Evolutionary conservation across 2,888 invertebrate genomes (phyloP).

Genomic region (Microctonus hyperodae): DNA sequence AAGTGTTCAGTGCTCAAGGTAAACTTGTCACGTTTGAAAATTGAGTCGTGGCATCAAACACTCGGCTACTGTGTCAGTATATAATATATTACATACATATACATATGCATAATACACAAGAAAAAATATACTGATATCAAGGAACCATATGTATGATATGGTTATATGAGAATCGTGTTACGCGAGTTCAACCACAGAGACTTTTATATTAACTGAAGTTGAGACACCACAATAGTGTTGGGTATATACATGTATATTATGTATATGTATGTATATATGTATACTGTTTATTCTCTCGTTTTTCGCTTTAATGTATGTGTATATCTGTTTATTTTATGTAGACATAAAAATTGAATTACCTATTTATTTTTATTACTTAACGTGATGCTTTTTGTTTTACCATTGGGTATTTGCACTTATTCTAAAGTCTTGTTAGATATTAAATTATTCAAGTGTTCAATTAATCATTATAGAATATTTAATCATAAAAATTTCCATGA

Average conservation of each 20-base stretch:
- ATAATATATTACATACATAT: neutral
- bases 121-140: neutral
- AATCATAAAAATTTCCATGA: too few relatives aligned
- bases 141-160: neutral
- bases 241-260: too few relatives aligned
- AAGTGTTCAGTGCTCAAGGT: slow-evolving; percentile 33
- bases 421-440: too few relatives aligned
- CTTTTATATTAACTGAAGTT: neutral
- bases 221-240: neutral
- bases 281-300: neutral
- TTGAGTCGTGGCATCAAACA: slow-evolving; percentile 28
- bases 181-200: slow-evolving; percentile 7
- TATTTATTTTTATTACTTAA: neutral
- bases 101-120: neutral
- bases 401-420: too few relatives aligned
- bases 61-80: neutral
- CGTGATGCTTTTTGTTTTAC: too few relatives aligned
- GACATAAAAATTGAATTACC: neutral
- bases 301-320: neutral
- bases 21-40: slow-evolving; percentile 37
- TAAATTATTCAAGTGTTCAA: too few relatives aligned
- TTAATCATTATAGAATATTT: too few relatives aligned
- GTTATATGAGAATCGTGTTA: slow-evolving; percentile 19
- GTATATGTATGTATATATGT: neutral
- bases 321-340: neutral